Evolutionary conservation across 2,888 invertebrate species (phyloP), one percentile per base, ranked within the genome.

Genomic region (Catocala sponsa): DNA sequence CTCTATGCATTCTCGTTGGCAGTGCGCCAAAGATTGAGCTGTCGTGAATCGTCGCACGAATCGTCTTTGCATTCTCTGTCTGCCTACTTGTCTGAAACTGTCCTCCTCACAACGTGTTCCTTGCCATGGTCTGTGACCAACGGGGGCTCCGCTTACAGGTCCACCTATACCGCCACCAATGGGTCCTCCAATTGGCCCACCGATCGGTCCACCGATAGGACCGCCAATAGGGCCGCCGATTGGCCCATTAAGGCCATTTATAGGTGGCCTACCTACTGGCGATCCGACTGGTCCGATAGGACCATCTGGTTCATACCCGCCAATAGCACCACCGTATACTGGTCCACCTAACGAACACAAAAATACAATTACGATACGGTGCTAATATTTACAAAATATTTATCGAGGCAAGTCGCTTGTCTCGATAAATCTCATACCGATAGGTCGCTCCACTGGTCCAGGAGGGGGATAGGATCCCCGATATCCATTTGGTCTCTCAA

Each of bases 1-100:
- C 80, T 98, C 97, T 47, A 96, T 95, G 86, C 98, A 98, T 84
- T 98, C 98, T 65, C 97, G 95, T 89, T 98, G 97, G 87, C 98
- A 98, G 68, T 97, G 97, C 0, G 96, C 95, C 80, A 98, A 88
- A 0, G 97, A 96, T 38, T 97, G 96, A 2, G 97, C 97, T 6
- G 96, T 96, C 25, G 97, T 95, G 69, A 96, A 96, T 58, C 97
- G 95, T 43, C 97, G 94, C 4, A 98, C 96, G 83, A 96, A 98
- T 79, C 97, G 96, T 65, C 97, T 96, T 57, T 98, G 95, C 91
- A 98, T 97, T 63, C 98, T 95, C 76, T 97, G 97, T 65, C 97
- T 95, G 33, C 97, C 98, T 33, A 97, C 96, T 94, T 98, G 98
- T 85, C 97, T 97, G 85, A 98, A 98, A 81, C 96, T 97, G 79